Base-by-base conservation (phyloP, 2,113 vertebrate species). In the Lucifuga dentata region DNA sequence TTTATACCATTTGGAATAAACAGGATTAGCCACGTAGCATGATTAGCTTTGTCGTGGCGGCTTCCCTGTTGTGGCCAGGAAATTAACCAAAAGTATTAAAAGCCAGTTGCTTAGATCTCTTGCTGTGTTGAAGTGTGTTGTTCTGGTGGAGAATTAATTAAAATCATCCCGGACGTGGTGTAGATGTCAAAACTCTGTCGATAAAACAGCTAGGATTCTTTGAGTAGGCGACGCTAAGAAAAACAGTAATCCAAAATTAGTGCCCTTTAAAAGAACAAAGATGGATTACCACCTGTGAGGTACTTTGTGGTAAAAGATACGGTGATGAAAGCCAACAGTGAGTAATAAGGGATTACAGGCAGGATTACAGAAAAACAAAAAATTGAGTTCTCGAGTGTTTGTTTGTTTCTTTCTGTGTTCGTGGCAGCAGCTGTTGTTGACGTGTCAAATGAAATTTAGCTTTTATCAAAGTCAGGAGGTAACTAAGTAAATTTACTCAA, bases 231-330 rank as follows among this genome's bases (percentile, higher is more conserved):
- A 68, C 56, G 29, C 35, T 58, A 60, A 56, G 50, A 40, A 26
- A 40, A 45, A 60, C 68, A 52, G 75, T 62, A 80, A 88, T 89
- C 78, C 82, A 55, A 64, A 84, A 81, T 78, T 5, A 55, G 61
- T 67, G 62, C 40, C 85, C 76, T 91, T 86, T 89, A 84, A 90
- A 91, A 92, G 73, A 90, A 89, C 66, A 53, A 68, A 23, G 35
- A 62, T 5, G 83, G 86, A 90, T 88, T 83, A 85, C 40, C 71
- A 57, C 69, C 82, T 46, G 9, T 56, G 66, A 55, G 62, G 49
- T 24, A 26, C 59, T 51, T 65, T 61, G 46, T 66, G 48, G 11
- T 16, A 23, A 56, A 44, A 53, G 29, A 52, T 17, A 13, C 57
- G 0, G 19, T 39, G 59, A 57, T 33, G 32, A 73, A 58, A 65